Conservation (phyloP, 2,888 invertebrate species). For the Drosophila paucipuncta region DNA sequence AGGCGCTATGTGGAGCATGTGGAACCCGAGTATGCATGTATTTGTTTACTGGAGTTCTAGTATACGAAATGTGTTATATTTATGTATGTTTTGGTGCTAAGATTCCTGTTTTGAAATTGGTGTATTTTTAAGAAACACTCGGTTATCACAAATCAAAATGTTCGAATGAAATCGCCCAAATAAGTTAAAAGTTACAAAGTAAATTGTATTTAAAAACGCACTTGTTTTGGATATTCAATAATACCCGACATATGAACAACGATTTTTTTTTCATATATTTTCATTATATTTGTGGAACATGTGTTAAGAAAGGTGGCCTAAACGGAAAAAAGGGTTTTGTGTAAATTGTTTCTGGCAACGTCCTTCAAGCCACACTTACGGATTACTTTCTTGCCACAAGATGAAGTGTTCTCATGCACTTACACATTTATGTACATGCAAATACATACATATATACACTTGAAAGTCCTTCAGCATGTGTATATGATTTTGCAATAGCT, state of each 20-base stretch:
- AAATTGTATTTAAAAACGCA: background rate
- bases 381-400: constrained; percentile 24
- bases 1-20: constrained; percentile 44
- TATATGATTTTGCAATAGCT: background rate
- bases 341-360: constrained; percentile 18
- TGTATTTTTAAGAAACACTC: constrained; percentile 14
- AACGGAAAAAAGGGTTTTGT: background rate
- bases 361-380: constrained; percentile 50
- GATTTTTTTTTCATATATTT: constrained; percentile 10
- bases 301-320: constrained; percentile 27
- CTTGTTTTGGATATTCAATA: background rate
- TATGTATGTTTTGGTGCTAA: constrained; percentile 58
- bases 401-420: constrained; percentile 24
- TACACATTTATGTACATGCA: constrained; percentile 10
- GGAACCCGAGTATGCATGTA: constrained; percentile 63
- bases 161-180: background rate
- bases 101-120: constrained; percentile 45
- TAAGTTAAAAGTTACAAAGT: background rate
- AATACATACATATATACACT: background rate
- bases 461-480: background rate
- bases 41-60: constrained; percentile 65
- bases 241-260: background rate
- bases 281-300: constrained; percentile 34
- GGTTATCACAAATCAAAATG: background rate
- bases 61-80: constrained; percentile 53